Evolutionary conservation across 1,140 invertebrate genomes (phyloP).

Genomic region (Pachypeltis micranthus): DNA sequence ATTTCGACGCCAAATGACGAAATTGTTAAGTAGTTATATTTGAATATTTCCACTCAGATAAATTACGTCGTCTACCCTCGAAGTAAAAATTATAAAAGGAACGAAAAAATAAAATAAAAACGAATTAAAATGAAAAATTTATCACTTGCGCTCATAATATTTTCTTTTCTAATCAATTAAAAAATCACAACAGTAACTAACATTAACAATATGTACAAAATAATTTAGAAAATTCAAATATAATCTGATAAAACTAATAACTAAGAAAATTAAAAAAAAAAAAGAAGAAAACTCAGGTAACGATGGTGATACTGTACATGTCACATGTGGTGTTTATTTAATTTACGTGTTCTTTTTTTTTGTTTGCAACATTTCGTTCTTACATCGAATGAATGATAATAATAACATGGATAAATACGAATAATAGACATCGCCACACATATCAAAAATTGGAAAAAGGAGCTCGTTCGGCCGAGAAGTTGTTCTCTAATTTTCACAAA

Average conservation of each 20-base stretch:
- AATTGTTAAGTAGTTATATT: constrained; percentile 5
- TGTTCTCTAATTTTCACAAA: too few relatives aligned
- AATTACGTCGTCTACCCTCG: background rate
- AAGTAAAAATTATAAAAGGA: background rate
- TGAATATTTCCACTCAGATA: constrained; percentile 4
- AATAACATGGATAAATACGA: constrained; percentile 18
- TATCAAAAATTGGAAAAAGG: constrained; percentile 21
- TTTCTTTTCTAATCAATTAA: background rate
- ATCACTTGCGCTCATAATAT: background rate
- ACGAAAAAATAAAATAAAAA: background rate
- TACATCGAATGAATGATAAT: too few relatives aligned
- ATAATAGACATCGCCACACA: constrained; percentile 19
- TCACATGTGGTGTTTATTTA: constrained; percentile 13
- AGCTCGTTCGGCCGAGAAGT: too few relatives aligned
- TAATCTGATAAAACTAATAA: background rate
- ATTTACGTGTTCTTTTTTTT: constrained; percentile 5
- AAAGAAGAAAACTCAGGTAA: constrained; percentile 14
- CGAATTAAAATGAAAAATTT: background rate
- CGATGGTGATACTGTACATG: constrained; percentile 19
- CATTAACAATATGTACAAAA: constrained; percentile 23
- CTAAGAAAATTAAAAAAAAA: constrained; percentile 12
- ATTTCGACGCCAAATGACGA: too few relatives aligned
- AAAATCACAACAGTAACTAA: constrained; percentile 22
- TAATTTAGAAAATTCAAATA: constrained; percentile 16
- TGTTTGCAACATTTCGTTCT: too few relatives aligned